Evolutionary conservation across 2,797 vertebrate genomes (phyloP), one percentile per base, ranked within the genome.

Genomic region (Triplophysa yarkandensis): DNA sequence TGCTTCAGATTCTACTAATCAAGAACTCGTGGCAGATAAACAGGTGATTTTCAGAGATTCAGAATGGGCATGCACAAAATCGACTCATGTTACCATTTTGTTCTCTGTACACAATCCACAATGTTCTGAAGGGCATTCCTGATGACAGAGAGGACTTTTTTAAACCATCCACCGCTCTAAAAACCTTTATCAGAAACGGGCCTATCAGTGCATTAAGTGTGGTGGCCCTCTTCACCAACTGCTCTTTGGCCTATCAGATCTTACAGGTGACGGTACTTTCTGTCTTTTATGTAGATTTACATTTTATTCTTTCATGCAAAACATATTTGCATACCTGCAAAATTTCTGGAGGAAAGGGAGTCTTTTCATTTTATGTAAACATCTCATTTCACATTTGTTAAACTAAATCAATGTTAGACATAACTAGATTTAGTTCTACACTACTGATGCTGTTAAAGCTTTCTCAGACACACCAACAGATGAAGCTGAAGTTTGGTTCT

Each of bases 1-100:
- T 99, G 88, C 91, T 99, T 79, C 97, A 99, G 89, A 98, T 99
- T 82, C 89, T 99, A 70, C 92, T 98, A 85, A 98, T 99, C 66
- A 97, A 99, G 84, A 97, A 99, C 85, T 99, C 97, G 13, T 99
- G 97, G 97, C 97, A 99, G 87, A 99, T 97, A 54, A 96, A 99
- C 92, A 95, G 97, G 97, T 98, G 41, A 71, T 23, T 34, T 41
- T 13, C 25, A 41, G 4, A 2, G 17, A 10, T 1, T 21, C 23
- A 19, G 11, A 16, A 16, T 9, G 34, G 14, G 19, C 23, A 7
- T 4, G 14, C 28, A 7, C n/a, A 50, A 50, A 5, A 48, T 6
- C 11, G 3, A 39, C 1, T 39, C 36, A 14, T 11, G 13, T 39
- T 14, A 39, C 36, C 10, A 4, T 39, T 11, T 1, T 16, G 5